Base-by-base conservation (phyloP, 53 echinoderm and acorn worm genomes). In the Arbacia lixula region DNA sequence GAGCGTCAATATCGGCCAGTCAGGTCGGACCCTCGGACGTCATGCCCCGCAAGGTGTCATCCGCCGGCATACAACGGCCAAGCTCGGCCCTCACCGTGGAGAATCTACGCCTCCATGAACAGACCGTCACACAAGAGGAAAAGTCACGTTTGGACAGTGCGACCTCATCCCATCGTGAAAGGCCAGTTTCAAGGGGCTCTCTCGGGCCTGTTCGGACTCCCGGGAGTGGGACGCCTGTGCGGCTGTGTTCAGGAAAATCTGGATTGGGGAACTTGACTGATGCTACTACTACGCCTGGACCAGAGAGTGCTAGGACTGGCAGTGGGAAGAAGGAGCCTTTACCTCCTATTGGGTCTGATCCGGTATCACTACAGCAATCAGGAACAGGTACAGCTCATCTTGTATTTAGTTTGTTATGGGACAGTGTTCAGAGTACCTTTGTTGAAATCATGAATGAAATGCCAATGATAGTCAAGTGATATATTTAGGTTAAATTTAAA, bases 31-130 rank as follows among this genome's bases (percentile, higher is more conserved):
- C 91, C 36, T 42, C 82, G 9, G 82, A 81, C 28, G 30, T 64
- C 49, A 81, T 81, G 82, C 62, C 62, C 37, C 78, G 38, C 4
- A 62, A 31, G 26, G 34, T 34, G 2, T 60, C 78, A 19, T 78
- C 78, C 27, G 26, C 82, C 4, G 9, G 46, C 50, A 20, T 49
- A 6, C 42, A 81, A 20, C 88, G 94, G 8, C 77, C 86, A 21
- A 65, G 82, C 51, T 97, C 98, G 6, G 94, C 90, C 50, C 78
- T 97, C n/a, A 97, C 98, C 6, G 76, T 97, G 5, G 94, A 97
- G 92, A 97, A 97, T 65, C 85, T 97, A 4, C 83, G 90, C 53
- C 85, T 87, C 55, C 92, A 92, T 42, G 92, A 97, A 43, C 91
- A 93, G 61, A 93, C 74, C 21, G 65, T 84, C 5, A 78, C 39